A percentile compares a stretch with the other conserved stretches of the same genome.
phyloP scores from a whole-genome alignment of 1,140 invertebrate genomes.

The Geopemphigus sp. region DNA sequence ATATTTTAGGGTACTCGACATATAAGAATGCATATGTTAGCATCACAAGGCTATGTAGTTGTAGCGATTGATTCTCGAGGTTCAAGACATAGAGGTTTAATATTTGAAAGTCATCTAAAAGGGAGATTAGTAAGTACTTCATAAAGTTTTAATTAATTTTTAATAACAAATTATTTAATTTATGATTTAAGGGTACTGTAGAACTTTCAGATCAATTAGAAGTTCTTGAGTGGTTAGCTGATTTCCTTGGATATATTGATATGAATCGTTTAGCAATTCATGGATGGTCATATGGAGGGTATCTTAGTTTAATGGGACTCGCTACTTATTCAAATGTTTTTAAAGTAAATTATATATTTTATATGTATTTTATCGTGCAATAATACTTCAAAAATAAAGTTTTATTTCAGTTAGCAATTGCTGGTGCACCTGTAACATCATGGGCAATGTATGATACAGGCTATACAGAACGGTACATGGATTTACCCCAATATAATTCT shows the following conservation, averaged over 20 bases:
- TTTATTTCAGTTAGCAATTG: constrained; percentile 70
- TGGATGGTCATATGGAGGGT: constrained; percentile 97
- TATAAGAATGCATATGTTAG: constrained; percentile 89
- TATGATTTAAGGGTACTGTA: constrained; percentile 72
- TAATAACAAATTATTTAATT: neutral
- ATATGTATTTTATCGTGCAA: neutral
- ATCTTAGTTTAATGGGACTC: constrained; percentile 80
- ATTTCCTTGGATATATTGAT: constrained; percentile 84
- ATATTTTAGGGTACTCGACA: constrained; percentile 76
- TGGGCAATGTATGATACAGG: constrained; percentile 95
- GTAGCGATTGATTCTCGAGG: constrained; percentile 93
- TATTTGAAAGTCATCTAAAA: constrained; percentile 87
- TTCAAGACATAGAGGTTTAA: constrained; percentile 85
- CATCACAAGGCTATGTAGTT: constrained; percentile 94
- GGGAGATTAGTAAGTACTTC: constrained; percentile 69
- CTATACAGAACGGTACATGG: constrained; percentile 98
- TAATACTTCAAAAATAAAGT: constrained; percentile 38
- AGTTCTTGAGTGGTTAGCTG: constrained; percentile 82
- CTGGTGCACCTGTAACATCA: constrained; percentile 94
- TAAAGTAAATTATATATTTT: constrained; percentile 62
- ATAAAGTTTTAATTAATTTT: neutral
- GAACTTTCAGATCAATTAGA: constrained; percentile 96
- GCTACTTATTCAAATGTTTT: constrained; percentile 80
- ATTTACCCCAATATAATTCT: constrained; percentile 77
- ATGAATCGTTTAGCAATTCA: constrained; percentile 89